These are phyloP conservation scores for Bungarus multicinctus DNA, from an alignment of 2,113 vertebrate species.

Conservation along the genomic window DNA sequence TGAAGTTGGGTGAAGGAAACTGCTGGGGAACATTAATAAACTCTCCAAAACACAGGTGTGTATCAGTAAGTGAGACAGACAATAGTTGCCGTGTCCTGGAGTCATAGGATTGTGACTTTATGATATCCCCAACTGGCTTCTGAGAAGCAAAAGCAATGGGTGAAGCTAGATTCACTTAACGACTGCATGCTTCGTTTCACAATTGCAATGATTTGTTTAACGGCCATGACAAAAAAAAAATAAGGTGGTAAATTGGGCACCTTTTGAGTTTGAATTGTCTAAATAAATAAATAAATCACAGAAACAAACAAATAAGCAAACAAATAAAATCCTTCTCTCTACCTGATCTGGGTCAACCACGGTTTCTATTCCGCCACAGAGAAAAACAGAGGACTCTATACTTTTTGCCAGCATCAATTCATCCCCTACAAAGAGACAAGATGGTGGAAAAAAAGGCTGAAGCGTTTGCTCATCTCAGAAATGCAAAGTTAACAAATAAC, in stretches of 20 bases:
- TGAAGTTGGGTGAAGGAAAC: too few species aligned
- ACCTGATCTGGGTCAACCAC: not conserved
- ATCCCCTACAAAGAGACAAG: not conserved
- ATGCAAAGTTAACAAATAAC: too few species aligned
- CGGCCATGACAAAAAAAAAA: not conserved
- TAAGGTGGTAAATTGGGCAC: too few species aligned
- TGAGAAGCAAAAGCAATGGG: not conserved
- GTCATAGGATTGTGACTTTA: too few species aligned
- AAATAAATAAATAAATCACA: not conserved
- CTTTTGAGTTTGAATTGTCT: not conserved
- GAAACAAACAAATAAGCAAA: too few species aligned
- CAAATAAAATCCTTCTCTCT: not conserved
- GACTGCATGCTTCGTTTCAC: too few species aligned
- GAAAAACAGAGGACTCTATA: not conserved
- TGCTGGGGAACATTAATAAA: too few species aligned
- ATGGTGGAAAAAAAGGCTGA: not conserved
- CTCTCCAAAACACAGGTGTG: too few species aligned
- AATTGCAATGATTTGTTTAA: not conserved
- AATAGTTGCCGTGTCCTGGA: too few species aligned
- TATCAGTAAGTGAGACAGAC: too few species aligned
- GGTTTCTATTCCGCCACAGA: not conserved
- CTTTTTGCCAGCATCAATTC: not conserved
- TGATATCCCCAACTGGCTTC: not conserved
- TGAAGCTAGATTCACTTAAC: not conserved
- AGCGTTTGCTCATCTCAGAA: not conserved